phyloP scores from a whole-genome alignment of 2,113 vertebrate species.

The Ophthalmolycus amberensis region DNA sequence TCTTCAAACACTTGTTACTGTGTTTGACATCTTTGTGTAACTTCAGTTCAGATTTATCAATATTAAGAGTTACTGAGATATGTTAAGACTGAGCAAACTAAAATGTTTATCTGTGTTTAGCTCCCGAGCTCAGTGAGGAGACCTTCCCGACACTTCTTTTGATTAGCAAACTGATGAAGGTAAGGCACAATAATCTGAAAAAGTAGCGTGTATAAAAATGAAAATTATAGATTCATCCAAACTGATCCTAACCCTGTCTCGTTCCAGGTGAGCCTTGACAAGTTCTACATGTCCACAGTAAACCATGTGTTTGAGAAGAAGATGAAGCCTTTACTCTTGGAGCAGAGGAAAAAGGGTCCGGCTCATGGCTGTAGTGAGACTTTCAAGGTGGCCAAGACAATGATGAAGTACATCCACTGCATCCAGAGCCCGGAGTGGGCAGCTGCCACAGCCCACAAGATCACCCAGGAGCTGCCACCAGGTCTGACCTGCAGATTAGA shows the following conservation, averaged over 20 bases:
- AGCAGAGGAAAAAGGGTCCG: conserved; percentile 78
- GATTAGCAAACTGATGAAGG: conserved; percentile 97
- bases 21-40: not conserved
- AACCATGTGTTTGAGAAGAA: conserved; percentile 90
- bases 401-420: conserved; percentile 89
- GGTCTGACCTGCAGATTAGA: conserved; percentile 75
- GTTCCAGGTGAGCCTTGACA: conserved; percentile 90
- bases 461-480: conserved; percentile 92
- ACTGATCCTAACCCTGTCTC: not conserved
- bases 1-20: not conserved
- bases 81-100: not conserved
- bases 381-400: conserved; percentile 81
- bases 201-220: not conserved
- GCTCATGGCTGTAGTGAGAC: conserved; percentile 82
- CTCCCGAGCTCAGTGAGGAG: conserved; percentile 92
- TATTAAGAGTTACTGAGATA: not conserved
- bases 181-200: conserved; percentile 65
- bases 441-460: conserved; percentile 90
- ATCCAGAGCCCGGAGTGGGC: conserved; percentile 94
- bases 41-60: not conserved
- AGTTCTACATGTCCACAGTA: conserved; percentile 90
- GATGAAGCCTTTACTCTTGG: conserved; percentile 89
- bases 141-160: conserved; percentile 92
- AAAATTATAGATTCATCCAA: not conserved
- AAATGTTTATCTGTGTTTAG: conserved; percentile 74